phyloP scores from a whole-genome alignment of 2,797 vertebrate genomes.

The Intellagama lesueurii region DNA sequence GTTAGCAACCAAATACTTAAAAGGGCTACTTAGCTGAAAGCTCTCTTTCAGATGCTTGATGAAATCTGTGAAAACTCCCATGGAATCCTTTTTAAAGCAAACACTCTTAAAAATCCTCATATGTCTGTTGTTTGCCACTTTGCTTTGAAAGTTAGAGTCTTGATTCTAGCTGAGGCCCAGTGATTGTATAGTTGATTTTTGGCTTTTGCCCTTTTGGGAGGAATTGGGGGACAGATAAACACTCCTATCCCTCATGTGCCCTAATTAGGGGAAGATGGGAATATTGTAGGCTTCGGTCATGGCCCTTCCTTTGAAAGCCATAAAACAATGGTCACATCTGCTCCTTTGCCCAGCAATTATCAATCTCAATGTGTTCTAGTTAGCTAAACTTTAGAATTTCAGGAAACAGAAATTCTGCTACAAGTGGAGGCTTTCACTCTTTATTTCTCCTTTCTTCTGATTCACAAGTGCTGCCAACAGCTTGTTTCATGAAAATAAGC shows the following conservation, averaged over 20 bases:
- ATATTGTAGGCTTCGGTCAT: constrained; percentile 32
- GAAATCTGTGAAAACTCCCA: constrained; percentile 67
- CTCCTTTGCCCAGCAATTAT: constrained; percentile 56
- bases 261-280: neutral
- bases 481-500: constrained; percentile 63
- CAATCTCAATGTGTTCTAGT: constrained; percentile 54
- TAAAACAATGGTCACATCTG: constrained; percentile 58
- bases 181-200: constrained; percentile 56
- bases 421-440: constrained; percentile 58
- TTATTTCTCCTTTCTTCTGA: constrained; percentile 49
- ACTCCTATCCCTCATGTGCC: neutral
- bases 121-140: constrained; percentile 49
- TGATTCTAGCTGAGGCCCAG: constrained; percentile 38
- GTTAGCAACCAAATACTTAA: constrained; percentile 65
- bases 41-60: constrained; percentile 65
- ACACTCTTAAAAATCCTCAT: constrained; percentile 68
- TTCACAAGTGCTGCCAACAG: constrained; percentile 62
- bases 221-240: neutral
- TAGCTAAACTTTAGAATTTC: constrained; percentile 62
- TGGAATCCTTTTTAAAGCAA: constrained; percentile 64
- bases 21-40: constrained; percentile 58
- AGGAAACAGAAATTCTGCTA: constrained; percentile 40
- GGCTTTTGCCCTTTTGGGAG: constrained; percentile 23
- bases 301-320: constrained; percentile 25
- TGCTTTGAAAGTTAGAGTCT: constrained; percentile 59